Evolutionary conservation across 2,888 invertebrate genomes (phyloP), one percentile per base, ranked within the genome.

Genomic region (Tridacna gigas): DNA sequence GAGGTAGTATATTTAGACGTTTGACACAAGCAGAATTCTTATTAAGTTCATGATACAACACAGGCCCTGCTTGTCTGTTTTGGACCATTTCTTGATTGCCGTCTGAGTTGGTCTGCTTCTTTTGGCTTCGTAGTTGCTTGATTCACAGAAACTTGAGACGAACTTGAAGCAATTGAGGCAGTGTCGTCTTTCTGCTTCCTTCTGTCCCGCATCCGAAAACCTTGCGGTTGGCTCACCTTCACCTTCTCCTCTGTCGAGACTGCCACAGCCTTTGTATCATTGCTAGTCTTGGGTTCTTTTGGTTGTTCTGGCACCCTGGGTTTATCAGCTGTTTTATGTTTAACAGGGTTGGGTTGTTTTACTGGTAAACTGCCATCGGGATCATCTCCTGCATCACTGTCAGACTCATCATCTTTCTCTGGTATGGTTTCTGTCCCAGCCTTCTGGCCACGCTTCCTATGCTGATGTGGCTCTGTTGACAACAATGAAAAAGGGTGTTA

Each of bases 21-120:
- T 37, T 37, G 37, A 37, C 37, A 37, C 2, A 7, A 37, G 37
- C 37, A 37, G 37, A 37, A 37, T 37, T 37, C 7, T 4, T 20
- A 56, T 3, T 5, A 20, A 11, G 45, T 56, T 65, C 77, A 82
- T 26, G 82, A 82, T 13, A 82, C 56, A 65, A 74, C 75, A 75
- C 82, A 82, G 18, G 82, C 78, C 22, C 71, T 78, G 82, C 82
- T 82, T 0, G 74, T 82, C 26, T 74, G 69, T n/a, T 77, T 71
- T 0, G 25, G 75, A 13, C n/a, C n/a, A 13, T 47, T 63, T 47
- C 47, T 75, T 15, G 13, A 4, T 47, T 15, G 20, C 28, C 25
- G 37, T 45, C 63, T 45, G 4, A 18, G 0, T 22, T 45, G 75
- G 15, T 75, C 63, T 22, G 22, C 28, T 25, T 63, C 45, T 47